Evolutionary conservation across 2,797 vertebrate species (phyloP), one percentile per base, ranked within the genome.

Genomic region (Picus viridis): DNA sequence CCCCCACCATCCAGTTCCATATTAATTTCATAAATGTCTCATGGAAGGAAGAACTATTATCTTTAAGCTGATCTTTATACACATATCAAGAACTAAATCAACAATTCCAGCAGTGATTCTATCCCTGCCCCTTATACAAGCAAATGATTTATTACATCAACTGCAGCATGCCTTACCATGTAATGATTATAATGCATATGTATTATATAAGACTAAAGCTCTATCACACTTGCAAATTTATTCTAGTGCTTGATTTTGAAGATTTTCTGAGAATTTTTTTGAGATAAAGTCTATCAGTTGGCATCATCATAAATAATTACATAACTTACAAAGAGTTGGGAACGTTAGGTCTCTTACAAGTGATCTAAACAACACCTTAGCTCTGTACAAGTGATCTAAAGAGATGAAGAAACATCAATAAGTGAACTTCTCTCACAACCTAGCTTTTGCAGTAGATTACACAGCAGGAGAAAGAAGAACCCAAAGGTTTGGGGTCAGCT

Each of bases 81-180:
- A 23, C 47, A 12, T 61, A 91, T 69, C 85, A 87, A 57, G 70
- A 93, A 94, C 89, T 68, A 90, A 73, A 81, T 45, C 14, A 64
- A 74, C 32, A 32, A 84, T 86, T 88, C 57, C 64, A 93, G 49
- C 24, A 91, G 64, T 13, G 1, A 68, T 81, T 95, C 83, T 34
- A 94, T 70, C 45, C 64, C 47, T n/a, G 14, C 41, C 49, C 49
- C 32, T 88, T 84, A 84, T 16, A 76, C 47, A 79, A 86, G 62
- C 71, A 85, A 26, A 67, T 70, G 19, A 70, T 71, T 80, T 82
- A 71, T 89, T 92, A 70, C 54, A 85, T 61, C 77, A 68, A n/a
- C 67, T 86, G 75, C 53, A 91, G 54, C 64, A 30, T 16, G 51
- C 39, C 54, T 59, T 64, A 72, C 36, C 75, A 78, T 67, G 58